These are phyloP conservation scores for Rhynchotus rufescens DNA, from an alignment of 2,797 vertebrate species.

Conservation along the genomic window DNA sequence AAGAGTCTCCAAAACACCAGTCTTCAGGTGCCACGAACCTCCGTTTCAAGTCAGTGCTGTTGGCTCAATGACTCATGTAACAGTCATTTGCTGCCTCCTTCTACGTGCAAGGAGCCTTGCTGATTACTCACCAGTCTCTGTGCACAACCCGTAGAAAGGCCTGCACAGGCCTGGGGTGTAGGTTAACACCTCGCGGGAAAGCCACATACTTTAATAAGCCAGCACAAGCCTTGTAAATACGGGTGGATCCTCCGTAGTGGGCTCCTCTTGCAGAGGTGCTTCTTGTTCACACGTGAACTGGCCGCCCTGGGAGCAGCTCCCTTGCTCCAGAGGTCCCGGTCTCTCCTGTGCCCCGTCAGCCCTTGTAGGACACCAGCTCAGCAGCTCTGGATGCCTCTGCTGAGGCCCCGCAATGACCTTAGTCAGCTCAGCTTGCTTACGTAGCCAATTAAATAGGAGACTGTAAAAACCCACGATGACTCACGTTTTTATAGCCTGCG, in stretches of 20 bases:
- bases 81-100: background rate
- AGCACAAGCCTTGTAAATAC: background rate
- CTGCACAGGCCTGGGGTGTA: background rate
- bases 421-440: constrained; percentile 30
- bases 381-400: background rate
- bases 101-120: background rate
- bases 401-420: background rate
- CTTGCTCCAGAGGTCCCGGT: background rate
- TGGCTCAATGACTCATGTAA: background rate
- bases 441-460: background rate
- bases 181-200: background rate
- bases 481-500: background rate
- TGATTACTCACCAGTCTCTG: background rate
- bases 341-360: background rate
- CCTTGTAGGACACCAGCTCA: background rate
- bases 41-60: background rate
- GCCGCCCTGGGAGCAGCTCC: background rate
- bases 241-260: background rate
- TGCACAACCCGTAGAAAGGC: background rate
- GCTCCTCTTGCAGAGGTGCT: background rate
- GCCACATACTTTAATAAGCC: background rate
- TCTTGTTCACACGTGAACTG: background rate
- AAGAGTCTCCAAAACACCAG: background rate
- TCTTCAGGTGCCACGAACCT: background rate
- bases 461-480: background rate